Evolutionary conservation across 2,113 vertebrate species (phyloP), one percentile per base, ranked within the genome.

Genomic region (Oenanthe oenanthe): DNA sequence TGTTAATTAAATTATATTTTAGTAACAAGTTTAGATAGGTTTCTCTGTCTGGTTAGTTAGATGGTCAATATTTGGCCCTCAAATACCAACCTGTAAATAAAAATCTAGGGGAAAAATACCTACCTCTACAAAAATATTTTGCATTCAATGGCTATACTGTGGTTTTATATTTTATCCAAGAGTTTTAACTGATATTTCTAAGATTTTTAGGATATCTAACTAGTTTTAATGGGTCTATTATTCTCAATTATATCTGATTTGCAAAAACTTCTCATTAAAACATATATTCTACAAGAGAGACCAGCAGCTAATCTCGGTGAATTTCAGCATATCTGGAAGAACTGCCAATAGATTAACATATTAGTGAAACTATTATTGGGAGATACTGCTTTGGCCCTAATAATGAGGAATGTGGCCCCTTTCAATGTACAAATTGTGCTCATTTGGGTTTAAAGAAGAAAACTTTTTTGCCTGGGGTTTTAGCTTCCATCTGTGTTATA

Each of bases 281-380:
- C 9, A 24, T 7, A 1, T 63, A 26, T 65, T 58, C 29, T 21
- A 79, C 34, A 86, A 68, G 65, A 87, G 17, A 92, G 8, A 80
- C 77, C 90, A 31, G 26, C 31, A 94, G 76, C 42, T 88, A 60
- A 89, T 89, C 31, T 26, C 21, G 48, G 8, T 61, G 78, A 92
- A 80, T 85, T 88, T 51, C 74, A 65, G 5, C 12, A 28, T 61
- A 36, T 77, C 61, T 90, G 60, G 38, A 84, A 93, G 78, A 86
- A 96, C 97, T 97, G 96, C 98, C 98, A 98, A 97, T 97, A 98
- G 95, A 97, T 98, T 98, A 98, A 97, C 95, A 95, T 96, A 96
- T 98, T 98, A 96, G 97, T 98, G 96, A 98, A 98, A 98, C 97
- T 98, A 72, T 79, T 97, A 89, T 78, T 96, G 94, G 85, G 96